Conservation (phyloP, 2,113 vertebrate species). For the Calidris pygmaea region DNA sequence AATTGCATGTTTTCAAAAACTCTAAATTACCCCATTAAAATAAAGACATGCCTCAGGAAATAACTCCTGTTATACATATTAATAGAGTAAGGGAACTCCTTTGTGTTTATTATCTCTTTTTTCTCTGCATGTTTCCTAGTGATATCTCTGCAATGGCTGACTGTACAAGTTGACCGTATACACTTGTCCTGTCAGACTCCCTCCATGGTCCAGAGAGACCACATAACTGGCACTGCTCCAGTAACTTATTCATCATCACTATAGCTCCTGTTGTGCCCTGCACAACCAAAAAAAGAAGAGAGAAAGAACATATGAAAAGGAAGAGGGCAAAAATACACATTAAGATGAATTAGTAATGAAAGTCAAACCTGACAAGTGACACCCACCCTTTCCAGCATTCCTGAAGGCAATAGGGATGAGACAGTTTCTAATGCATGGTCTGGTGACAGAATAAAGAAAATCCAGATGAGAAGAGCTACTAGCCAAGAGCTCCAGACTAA, state of each 20-base stretch:
- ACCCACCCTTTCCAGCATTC: neutral
- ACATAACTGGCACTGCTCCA: neutral
- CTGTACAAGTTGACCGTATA: neutral
- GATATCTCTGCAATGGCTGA: neutral
- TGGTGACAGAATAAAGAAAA: neutral
- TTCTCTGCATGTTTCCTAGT: neutral
- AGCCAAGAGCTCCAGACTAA: neutral
- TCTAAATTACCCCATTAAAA: constrained; percentile 15
- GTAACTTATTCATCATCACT: neutral
- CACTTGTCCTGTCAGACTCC: neutral
- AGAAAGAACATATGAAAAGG: neutral
- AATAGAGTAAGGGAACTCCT: neutral
- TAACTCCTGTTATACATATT: neutral
- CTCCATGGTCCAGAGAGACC: neutral
- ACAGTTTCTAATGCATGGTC: neutral
- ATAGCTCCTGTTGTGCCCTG: neutral
- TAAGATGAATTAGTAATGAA: neutral
- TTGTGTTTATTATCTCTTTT: neutral
- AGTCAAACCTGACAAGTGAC: neutral
- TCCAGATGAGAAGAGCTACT: neutral
- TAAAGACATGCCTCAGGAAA: constrained; percentile 8
- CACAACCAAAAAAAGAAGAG: neutral
- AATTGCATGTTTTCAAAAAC: constrained; percentile 31
- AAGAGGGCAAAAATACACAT: neutral
- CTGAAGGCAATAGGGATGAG: neutral